Percentiles rank a stretch among this genome's conserved stretches.
phyloP scores from a whole-genome alignment of 1,140 invertebrate species.

The Bombus confusus region DNA sequence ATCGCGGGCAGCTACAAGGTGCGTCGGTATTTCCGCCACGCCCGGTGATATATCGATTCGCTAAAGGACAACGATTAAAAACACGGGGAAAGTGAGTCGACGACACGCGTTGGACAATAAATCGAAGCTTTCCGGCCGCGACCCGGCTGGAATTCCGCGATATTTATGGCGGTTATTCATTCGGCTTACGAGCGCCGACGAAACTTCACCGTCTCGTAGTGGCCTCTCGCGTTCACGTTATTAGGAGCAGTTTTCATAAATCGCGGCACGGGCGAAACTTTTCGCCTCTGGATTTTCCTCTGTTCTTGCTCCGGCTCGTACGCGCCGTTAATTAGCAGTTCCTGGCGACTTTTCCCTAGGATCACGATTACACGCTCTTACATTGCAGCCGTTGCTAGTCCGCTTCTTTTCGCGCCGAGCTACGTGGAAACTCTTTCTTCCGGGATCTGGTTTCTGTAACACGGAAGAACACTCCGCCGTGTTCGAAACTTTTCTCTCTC shows the following conservation, averaged over 20 bases:
- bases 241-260: conserved; percentile 68
- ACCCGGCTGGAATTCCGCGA: conserved; percentile 55
- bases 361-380: conserved; percentile 38
- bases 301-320: conserved; percentile 22
- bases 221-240: conserved; percentile 59
- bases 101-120: conserved; percentile 53
- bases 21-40: background rate
- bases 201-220: conserved; percentile 48
- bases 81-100: conserved; percentile 40
- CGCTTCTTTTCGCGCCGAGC: background rate
- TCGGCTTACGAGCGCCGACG: conserved; percentile 55
- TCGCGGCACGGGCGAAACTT: conserved; percentile 56
- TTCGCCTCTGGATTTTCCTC: conserved; percentile 2
- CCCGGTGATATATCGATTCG: conserved; percentile 21
- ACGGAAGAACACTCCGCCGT: conserved; percentile 43
- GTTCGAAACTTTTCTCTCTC: conserved; percentile 22
- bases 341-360: conserved; percentile 35
- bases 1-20: background rate
- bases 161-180: conserved; percentile 69
- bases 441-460: conserved; percentile 47
- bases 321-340: conserved; percentile 60
- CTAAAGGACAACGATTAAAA: conserved; percentile 47
- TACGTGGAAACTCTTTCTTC: conserved; percentile 29
- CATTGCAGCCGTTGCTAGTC: background rate
- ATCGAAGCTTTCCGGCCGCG: conserved; percentile 53